Conservation (phyloP, 2,888 invertebrate genomes). For the Sminthurinus aureus region DNA sequence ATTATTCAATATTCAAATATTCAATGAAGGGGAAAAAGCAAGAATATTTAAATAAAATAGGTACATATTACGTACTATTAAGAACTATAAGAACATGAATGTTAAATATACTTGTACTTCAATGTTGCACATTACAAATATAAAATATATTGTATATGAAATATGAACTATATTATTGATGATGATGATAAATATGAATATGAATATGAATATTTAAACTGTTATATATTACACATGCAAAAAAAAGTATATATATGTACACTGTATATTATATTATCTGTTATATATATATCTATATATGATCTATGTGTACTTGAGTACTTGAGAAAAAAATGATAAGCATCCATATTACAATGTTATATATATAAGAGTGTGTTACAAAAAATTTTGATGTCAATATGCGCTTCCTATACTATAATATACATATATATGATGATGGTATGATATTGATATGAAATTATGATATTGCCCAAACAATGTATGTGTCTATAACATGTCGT, state of each 20-base stretch:
- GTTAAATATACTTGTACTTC: conserved; percentile 10
- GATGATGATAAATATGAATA: background rate
- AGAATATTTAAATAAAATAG: too few relatives aligned
- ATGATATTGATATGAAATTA: too few relatives aligned
- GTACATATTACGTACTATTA: too few relatives aligned
- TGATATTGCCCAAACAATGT: conserved; percentile 24
- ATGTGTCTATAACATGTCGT: conserved; percentile 39
- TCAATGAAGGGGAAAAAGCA: too few relatives aligned
- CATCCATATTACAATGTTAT: conserved; percentile 23
- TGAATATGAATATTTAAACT: conserved; percentile 19
- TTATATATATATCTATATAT: conserved; percentile 24
- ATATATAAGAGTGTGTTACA: conserved; percentile 35
- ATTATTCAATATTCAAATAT: too few relatives aligned
- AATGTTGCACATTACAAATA: conserved; percentile 18
- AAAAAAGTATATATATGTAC: conserved; percentile 14
- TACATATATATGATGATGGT: too few relatives aligned
- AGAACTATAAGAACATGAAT: background rate
- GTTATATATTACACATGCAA: conserved; percentile 7
- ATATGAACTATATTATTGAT: background rate
- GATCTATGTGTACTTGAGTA: conserved; percentile 4
- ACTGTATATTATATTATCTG: conserved; percentile 8
- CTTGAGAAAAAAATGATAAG: too few relatives aligned
- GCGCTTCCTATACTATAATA: conserved; percentile 41
- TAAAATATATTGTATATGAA: too few relatives aligned
- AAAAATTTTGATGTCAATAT: conserved; percentile 41